Conservation (phyloP, 1,140 invertebrate species). For the Atta texana region DNA sequence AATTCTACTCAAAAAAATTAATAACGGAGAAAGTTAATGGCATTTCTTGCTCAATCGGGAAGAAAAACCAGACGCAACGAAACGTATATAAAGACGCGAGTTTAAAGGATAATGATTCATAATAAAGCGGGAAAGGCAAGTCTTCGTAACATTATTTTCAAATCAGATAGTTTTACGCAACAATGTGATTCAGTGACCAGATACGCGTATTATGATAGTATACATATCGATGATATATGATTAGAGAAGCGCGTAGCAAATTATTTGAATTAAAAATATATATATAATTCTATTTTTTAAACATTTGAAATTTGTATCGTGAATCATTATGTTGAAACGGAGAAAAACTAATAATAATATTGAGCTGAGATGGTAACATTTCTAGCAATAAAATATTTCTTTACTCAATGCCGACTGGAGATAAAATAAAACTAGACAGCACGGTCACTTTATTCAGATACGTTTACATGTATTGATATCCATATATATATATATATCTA, state of each 20-base stretch:
- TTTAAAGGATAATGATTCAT: constrained; percentile 40
- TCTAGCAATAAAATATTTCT: neutral
- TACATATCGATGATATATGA: neutral
- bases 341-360: neutral
- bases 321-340: neutral
- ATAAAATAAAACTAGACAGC: constrained; percentile 42
- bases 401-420: neutral
- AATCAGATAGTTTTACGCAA: constrained; percentile 7
- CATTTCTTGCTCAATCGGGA: constrained; percentile 21
- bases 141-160: constrained; percentile 3
- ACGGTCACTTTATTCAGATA: constrained; percentile 5
- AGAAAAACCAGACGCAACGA: constrained; percentile 23
- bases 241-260: neutral
- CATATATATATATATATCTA: constrained; percentile 18
- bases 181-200: neutral
- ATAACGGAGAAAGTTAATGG: constrained; percentile 43
- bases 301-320: neutral
- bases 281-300: neutral
- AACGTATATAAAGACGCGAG: constrained; percentile 26
- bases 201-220: neutral
- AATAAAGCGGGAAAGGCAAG: neutral
- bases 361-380: neutral
- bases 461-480: neutral
- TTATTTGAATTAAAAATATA: neutral
- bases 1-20: constrained; percentile 11